Percentiles rank a stretch among this genome's conserved stretches.
Conservation (phyloP, 2,113 vertebrate genomes). For the Phrynosoma blainvillii region DNA sequence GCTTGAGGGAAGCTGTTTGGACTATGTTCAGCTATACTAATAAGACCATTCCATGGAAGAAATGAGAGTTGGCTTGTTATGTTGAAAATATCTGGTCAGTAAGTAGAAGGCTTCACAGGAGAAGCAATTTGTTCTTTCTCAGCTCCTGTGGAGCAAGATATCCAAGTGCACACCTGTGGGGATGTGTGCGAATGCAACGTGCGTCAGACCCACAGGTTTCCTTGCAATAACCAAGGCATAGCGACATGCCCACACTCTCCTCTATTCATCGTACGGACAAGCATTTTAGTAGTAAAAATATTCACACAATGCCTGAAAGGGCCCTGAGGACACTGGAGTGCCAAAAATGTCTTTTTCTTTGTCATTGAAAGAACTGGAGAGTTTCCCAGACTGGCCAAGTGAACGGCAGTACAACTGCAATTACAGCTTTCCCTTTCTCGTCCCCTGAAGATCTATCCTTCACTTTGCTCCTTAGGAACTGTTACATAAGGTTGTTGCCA, state of each 20-base stretch:
- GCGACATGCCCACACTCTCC: no score
- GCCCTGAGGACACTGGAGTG: neutral
- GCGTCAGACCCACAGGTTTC: neutral
- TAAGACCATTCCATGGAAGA: neutral
- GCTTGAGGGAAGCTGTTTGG: neutral
- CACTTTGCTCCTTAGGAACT: neutral
- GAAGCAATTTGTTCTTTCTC: neutral
- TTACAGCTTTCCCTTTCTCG: neutral
- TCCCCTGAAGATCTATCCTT: neutral
- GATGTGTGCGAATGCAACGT: neutral
- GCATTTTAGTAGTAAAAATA: neutral
- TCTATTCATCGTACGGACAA: neutral
- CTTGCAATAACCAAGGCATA: neutral
- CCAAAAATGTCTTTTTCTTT: neutral
- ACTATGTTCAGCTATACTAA: neutral
- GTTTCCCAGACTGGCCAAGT: neutral
- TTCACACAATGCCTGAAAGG: neutral
- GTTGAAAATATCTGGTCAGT: neutral
- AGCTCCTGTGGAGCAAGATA: neutral
- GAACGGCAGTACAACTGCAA: neutral
- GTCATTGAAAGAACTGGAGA: neutral
- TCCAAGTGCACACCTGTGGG: no score
- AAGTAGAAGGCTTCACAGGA: neutral
- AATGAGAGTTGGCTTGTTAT: neutral
- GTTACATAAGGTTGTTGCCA: neutral